Evolutionary conservation across 2,888 invertebrate genomes (phyloP), one percentile per base, ranked within the genome.

Genomic region (Rhodophaea formosa): DNA sequence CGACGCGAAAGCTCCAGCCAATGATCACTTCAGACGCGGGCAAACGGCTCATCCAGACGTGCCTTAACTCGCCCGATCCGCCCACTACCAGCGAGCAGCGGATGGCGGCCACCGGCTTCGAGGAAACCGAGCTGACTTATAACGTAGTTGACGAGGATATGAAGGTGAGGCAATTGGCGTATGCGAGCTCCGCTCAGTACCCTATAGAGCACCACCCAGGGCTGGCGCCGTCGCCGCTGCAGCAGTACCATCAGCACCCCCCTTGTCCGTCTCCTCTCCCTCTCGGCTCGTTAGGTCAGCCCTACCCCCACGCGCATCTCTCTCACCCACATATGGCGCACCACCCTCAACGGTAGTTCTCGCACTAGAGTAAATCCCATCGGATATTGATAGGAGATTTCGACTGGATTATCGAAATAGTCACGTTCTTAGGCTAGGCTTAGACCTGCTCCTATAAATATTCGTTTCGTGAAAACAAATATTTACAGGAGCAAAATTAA

Each of bases 21-120:
- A 99, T 99, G 99, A 99, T 99, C 86, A 99, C 98, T 52, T 98
- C 98, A 70, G 97, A 97, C 84, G 96, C 97, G 61, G 99, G 99
- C 70, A 99, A 99, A 88, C 96, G 98, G 67, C 93, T 99, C 71
- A 99, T 99, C 79, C 99, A 99, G 92, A 99, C 98, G 71, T 99
- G 99, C 89, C 94, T 99, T 64, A 99, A 99, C 91, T 97, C 98
- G 53, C 99, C 98, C 49, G 98, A 98, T 88, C 97, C 97, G 63
- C 96, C 95, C 61, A 95, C 92, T 63, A 94, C 94, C 69, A 95
- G 95, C 65, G 98, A 98, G 92, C 98, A 98, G 89, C 94, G 99
- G 73, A 99, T 98, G 98, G 98, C 98, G 62, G 98, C 98, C 64
- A 98, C 98, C 59, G 99, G 99, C 74, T 99, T 97, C 93, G 98